Conservation (phyloP, 2,888 invertebrate species). For the Agrypnus murinus region DNA sequence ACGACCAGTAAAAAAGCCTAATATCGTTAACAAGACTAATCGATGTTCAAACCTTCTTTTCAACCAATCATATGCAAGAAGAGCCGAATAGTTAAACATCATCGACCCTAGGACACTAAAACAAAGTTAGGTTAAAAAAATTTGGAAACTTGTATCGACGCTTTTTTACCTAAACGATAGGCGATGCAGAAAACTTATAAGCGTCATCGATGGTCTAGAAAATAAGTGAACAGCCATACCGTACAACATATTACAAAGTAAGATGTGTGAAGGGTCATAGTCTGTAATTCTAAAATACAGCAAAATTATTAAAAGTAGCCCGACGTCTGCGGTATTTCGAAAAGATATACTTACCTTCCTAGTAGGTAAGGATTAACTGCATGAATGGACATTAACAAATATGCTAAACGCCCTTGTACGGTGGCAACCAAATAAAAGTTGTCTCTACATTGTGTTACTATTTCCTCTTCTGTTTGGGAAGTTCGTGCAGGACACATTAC, state of each 20-base stretch:
- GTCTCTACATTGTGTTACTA: slow-evolving; percentile 49
- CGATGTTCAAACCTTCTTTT: slow-evolving; percentile 47
- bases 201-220: slow-evolving; percentile 56
- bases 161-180: slow-evolving; percentile 53
- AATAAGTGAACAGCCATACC: slow-evolving; percentile 57
- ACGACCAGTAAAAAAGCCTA: slow-evolving; percentile 64
- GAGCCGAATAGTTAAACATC: slow-evolving; percentile 66
- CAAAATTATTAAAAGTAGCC: too few species aligned
- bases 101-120: slow-evolving; percentile 65
- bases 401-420: slow-evolving; percentile 66
- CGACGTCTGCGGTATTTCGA: too few species aligned
- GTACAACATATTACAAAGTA: slow-evolving; percentile 60
- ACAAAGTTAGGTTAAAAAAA: slow-evolving; percentile 13
- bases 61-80: slow-evolving; percentile 63
- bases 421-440: slow-evolving; percentile 60
- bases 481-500: slow-evolving; percentile 31
- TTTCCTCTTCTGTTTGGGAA: slow-evolving; percentile 50
- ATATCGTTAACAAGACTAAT: slow-evolving; percentile 58
- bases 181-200: slow-evolving; percentile 55
- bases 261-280: slow-evolving; percentile 51
- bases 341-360: slow-evolving; percentile 59
- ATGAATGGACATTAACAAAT: slow-evolving; percentile 67
- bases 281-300: slow-evolving; percentile 40
- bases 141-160: too few species aligned
- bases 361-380: slow-evolving; percentile 63